These are phyloP conservation scores for Clarias fuscus DNA, from an alignment of 2,797 vertebrate species.

Conservation along the genomic window DNA sequence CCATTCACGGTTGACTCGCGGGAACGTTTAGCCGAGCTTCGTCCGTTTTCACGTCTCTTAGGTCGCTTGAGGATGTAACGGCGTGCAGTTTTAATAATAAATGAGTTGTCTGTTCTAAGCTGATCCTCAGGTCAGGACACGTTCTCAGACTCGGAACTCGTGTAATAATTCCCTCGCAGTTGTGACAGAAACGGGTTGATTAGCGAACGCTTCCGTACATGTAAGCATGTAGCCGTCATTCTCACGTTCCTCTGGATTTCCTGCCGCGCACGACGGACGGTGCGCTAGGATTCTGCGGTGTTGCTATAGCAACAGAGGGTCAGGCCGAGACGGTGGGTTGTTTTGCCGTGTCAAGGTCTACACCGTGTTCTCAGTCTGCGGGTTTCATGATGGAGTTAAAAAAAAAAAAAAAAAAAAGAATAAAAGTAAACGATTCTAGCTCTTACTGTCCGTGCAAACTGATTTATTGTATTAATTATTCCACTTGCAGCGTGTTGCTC, in stretches of 20 bases:
- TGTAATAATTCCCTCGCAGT: background rate
- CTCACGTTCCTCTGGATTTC: background rate
- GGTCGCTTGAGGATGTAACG: background rate
- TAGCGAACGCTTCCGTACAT: background rate
- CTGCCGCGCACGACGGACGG: background rate
- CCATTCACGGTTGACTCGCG: background rate
- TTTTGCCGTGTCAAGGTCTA: slow-evolving; percentile 71
- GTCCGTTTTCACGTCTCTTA: background rate
- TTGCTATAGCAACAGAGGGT: slow-evolving; percentile 77
- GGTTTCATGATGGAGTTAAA: slow-evolving; percentile 2
- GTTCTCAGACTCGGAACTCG: background rate
- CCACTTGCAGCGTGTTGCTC: too few relatives aligned
- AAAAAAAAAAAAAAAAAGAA: background rate
- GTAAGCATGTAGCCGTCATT: background rate
- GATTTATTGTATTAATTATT: background rate
- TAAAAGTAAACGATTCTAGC: background rate
- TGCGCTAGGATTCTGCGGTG: slow-evolving; percentile 43
- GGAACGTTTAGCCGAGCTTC: background rate
- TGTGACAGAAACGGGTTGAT: background rate
- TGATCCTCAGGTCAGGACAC: background rate
- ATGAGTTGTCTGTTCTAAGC: background rate
- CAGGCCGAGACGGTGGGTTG: slow-evolving; percentile 68
- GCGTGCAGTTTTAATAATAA: background rate
- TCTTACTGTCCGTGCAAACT: background rate
- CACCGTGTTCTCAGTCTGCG: slow-evolving; percentile 53